phyloP scores from a whole-genome alignment of 2,888 invertebrate genomes.

The Idaea aversata region DNA sequence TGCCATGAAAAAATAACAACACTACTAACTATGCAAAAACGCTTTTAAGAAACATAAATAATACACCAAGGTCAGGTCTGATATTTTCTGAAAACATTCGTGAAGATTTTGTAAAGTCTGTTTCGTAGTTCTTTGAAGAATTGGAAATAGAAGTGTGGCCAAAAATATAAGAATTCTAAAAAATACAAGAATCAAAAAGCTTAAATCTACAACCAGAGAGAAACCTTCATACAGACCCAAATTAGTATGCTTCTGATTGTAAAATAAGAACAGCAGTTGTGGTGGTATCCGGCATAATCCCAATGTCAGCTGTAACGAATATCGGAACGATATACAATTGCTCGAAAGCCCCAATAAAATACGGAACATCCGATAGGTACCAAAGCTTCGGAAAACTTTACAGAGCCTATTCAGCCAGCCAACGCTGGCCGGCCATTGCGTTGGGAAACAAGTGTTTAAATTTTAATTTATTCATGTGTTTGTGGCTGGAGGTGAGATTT shows the following conservation, averaged over 20 bases:
- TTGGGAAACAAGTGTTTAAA: neutral
- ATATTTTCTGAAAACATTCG: too few species aligned
- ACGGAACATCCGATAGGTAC: neutral
- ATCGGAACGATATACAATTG: slow-evolving; percentile 5
- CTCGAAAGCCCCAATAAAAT: neutral
- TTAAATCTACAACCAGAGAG: neutral
- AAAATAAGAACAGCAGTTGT: slow-evolving; percentile 29
- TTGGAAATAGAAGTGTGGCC: too few species aligned
- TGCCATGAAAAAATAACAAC: too few species aligned
- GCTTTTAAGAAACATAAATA: too few species aligned
- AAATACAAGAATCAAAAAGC: too few species aligned
- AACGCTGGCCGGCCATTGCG: neutral
- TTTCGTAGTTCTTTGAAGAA: too few species aligned
- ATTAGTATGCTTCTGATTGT: neutral
- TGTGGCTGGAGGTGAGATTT: neutral
- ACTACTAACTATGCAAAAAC: too few species aligned
- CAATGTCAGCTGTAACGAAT: slow-evolving; percentile 12
- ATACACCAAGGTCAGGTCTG: too few species aligned
- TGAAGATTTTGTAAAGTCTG: too few species aligned
- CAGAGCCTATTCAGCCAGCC: neutral
- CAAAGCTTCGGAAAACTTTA: neutral
- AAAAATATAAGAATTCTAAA: too few species aligned
- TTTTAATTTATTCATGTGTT: neutral
- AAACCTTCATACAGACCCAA: neutral
- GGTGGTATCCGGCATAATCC: slow-evolving; percentile 11